A percentile compares a stretch with the other conserved stretches of the same genome.
Evolutionary conservation across 2,888 invertebrate species (phyloP).

Genomic region (Nemurella pictetii): DNA sequence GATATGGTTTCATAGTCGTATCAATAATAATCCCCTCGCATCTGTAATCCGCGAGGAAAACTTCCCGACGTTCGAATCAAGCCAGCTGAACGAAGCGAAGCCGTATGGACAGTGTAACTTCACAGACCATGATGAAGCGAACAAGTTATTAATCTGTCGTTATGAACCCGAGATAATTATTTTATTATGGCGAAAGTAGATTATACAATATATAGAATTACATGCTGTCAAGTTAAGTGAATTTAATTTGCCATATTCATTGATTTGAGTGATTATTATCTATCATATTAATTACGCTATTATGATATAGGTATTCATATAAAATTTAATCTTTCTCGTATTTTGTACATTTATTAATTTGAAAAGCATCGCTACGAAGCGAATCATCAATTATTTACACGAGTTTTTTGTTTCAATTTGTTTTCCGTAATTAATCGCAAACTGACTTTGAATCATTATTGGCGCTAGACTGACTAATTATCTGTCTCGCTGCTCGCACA

Average conservation of each 20-base stretch:
- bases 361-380: neutral
- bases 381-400: neutral
- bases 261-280: neutral
- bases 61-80: neutral
- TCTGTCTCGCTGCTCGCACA: neutral
- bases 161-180: neutral
- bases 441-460: neutral
- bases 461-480: neutral
- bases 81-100: neutral
- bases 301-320: neutral
- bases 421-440: neutral
- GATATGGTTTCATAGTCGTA: conserved; percentile 19
- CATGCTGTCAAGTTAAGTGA: neutral
- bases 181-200: neutral
- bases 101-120: neutral
- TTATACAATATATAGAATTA: neutral
- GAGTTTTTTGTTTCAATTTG: neutral
- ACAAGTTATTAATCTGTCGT: conserved; percentile 7
- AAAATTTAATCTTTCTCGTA: neutral
- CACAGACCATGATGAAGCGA: neutral
- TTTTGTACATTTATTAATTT: neutral
- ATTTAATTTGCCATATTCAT: neutral
- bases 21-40: neutral
- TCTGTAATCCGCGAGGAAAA: neutral
- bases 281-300: neutral